A percentile compares a stretch with the other conserved stretches of the same genome.
These are phyloP conservation scores for Sitophilus oryzae DNA, from an alignment of 1,140 invertebrate genomes.

Conservation along the genomic window DNA sequence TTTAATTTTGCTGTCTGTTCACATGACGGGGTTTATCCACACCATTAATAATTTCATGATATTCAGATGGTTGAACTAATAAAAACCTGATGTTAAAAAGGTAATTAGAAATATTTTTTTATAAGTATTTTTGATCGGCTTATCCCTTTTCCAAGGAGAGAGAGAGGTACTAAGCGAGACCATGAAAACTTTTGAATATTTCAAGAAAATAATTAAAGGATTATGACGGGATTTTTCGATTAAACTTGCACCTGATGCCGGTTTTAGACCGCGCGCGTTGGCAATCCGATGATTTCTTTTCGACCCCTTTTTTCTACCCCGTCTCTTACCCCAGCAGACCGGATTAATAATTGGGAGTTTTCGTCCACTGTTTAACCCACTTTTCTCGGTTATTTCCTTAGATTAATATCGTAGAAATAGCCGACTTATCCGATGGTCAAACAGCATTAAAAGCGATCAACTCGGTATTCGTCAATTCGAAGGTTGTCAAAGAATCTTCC, in stretches of 20 bases:
- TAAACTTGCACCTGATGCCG: slow-evolving; percentile 26
- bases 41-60: slow-evolving; percentile 1
- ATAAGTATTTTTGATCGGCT: slow-evolving; percentile 6
- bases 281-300: slow-evolving; percentile 22
- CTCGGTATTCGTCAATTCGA: background rate
- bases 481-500: too few relatives aligned
- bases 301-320: slow-evolving; percentile 5
- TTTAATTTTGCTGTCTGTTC: too few relatives aligned
- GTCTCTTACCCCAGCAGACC: background rate
- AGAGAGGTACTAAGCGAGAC: background rate
- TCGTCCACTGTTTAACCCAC: background rate
- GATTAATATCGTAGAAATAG: background rate
- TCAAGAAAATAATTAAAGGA: slow-evolving; percentile 29
- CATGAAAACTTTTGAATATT: slow-evolving; percentile 26
- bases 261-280: background rate
- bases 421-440: background rate
- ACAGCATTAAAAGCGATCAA: background rate
- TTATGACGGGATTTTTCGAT: slow-evolving; percentile 28
- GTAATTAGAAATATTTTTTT: background rate
- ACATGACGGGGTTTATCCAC: too few relatives aligned
- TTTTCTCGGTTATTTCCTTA: background rate
- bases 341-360: slow-evolving; percentile 19
- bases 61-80: background rate
- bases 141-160: slow-evolving; percentile 6
- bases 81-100: background rate